phyloP scores from a whole-genome alignment of 1,140 invertebrate genomes.

The Drosophila athabasca region DNA sequence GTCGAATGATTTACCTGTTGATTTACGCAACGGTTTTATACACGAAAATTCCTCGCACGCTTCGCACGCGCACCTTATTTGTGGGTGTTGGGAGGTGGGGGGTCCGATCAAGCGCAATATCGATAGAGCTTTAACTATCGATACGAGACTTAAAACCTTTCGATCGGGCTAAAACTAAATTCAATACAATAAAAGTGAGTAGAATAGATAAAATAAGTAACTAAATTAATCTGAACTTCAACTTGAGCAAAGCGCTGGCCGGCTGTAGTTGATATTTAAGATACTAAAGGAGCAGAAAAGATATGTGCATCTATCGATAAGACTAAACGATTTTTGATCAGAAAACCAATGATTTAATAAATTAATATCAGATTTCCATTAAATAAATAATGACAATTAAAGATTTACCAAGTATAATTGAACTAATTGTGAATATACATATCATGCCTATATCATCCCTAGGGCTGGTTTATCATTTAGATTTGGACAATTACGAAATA shows the following conservation, averaged over 20 bases:
- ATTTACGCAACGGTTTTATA: slow-evolving; percentile 78
- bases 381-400: background rate
- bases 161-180: no score
- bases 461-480: background rate
- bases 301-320: no score
- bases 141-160: slow-evolving; percentile 2
- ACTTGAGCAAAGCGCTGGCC: no score
- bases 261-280: no score
- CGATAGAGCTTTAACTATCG: slow-evolving; percentile 17
- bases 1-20: slow-evolving; percentile 68
- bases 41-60: slow-evolving; percentile 58
- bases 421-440: no score
- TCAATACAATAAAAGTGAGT: no score
- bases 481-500: no score
- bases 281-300: no score
- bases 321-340: background rate
- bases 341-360: background rate
- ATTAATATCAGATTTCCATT: background rate
- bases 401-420: no score
- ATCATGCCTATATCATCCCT: no score
- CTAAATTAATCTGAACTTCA: no score
- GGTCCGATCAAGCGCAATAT: slow-evolving; percentile 32
- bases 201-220: no score
- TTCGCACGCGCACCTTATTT: slow-evolving; percentile 46
- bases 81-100: slow-evolving; percentile 13